phyloP scores from a whole-genome alignment of 2,113 vertebrate species.

The Cavia porcellus region DNA sequence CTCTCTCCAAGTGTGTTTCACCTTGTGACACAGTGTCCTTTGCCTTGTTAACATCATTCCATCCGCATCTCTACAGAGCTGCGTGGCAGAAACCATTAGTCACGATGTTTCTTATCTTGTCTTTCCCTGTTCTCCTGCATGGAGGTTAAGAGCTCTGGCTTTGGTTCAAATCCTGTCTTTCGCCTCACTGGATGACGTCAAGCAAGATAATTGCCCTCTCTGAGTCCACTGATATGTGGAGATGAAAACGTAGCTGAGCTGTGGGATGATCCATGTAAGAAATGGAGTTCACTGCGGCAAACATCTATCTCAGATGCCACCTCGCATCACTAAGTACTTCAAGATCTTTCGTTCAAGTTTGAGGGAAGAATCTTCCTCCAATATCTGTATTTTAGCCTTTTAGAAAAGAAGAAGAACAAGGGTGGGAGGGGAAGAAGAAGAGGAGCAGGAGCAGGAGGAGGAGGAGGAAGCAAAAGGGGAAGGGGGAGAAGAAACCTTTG shows the following conservation, averaged over 20 bases:
- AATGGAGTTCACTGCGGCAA: neutral
- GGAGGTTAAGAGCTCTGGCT: neutral
- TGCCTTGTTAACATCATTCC: neutral
- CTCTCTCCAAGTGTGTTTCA: neutral
- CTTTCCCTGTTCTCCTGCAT: neutral
- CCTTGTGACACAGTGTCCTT: neutral
- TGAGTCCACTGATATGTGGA: neutral
- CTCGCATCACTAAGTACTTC: neutral
- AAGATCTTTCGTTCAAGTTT: neutral
- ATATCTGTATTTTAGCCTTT: neutral
- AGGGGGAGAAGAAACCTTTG: neutral
- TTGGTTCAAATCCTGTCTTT: neutral
- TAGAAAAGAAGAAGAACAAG: neutral
- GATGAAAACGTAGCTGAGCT: no score
- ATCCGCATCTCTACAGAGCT: neutral
- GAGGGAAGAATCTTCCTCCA: slow-evolving; percentile 1
- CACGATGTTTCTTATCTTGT: neutral
- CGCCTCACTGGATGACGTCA: neutral
- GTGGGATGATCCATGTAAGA: neutral
- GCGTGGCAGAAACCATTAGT: rapidly evolving
- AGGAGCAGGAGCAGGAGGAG: no score
- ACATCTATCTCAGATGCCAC: neutral
- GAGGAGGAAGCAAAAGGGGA: neutral
- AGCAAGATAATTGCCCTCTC: neutral
- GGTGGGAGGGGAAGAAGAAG: neutral